These are phyloP conservation scores for Diceros bicornis DNA, from an alignment of 2,797 vertebrate species.

Conservation along the genomic window DNA sequence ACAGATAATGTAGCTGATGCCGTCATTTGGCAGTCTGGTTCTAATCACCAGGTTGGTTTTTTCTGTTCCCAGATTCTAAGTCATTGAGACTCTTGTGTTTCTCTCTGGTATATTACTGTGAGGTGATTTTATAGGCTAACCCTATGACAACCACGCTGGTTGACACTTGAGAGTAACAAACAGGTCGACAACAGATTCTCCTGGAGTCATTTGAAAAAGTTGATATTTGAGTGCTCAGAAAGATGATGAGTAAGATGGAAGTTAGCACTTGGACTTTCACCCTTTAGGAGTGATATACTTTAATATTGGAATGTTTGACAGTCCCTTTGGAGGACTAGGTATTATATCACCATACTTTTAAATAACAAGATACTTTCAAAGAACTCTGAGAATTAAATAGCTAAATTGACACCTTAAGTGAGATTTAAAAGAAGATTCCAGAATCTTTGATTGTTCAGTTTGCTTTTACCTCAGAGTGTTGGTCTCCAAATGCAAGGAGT, in stretches of 20 bases:
- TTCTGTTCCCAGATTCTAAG: conserved; percentile 33
- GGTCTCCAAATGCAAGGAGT: conserved; percentile 53
- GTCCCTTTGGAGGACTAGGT: background rate
- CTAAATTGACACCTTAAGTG: conserved; percentile 12
- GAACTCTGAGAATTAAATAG: conserved; percentile 46
- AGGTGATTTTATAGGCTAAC: background rate
- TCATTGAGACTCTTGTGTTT: background rate
- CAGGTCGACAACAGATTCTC: background rate
- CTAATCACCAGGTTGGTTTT: background rate
- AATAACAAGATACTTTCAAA: conserved; percentile 17
- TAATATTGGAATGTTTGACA: conserved; percentile 32
- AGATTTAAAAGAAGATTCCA: conserved; percentile 56
- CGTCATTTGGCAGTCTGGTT: conserved; percentile 46
- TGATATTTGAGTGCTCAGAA: background rate
- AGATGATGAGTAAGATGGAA: background rate
- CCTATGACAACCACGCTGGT: background rate
- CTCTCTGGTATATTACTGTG: background rate
- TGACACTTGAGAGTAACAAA: background rate
- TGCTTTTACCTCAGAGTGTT: conserved; percentile 52
- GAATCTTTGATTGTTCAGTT: conserved; percentile 1
- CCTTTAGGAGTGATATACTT: background rate
- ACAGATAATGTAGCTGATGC: conserved; percentile 51
- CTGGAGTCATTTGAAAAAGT: background rate
- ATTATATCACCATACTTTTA: conserved; percentile 52
- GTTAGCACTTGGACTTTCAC: conserved; percentile 1